Evolutionary conservation across 2,797 vertebrate genomes (phyloP).

Genomic region (Catamblyrhynchus diadema): DNA sequence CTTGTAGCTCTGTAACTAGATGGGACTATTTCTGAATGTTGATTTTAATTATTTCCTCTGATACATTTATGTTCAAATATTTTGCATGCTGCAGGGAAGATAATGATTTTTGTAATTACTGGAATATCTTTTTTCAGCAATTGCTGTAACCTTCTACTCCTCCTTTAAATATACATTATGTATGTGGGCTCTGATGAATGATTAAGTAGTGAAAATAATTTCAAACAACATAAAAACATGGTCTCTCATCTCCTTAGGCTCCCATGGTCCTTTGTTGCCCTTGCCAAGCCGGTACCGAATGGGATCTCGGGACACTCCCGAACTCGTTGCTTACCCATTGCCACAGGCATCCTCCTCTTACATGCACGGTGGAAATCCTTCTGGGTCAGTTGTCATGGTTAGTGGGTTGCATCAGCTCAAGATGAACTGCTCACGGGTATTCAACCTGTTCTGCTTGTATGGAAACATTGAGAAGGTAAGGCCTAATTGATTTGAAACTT

Average conservation of each 20-base stretch:
- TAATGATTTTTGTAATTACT: not conserved
- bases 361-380: constrained; percentile 82
- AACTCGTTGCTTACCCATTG: constrained; percentile 91
- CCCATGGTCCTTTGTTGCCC: constrained; percentile 90
- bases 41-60: not conserved
- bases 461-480: constrained; percentile 97
- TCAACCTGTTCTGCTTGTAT: constrained; percentile 97
- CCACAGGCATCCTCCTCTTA: constrained; percentile 89
- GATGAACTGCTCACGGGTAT: constrained; percentile 97
- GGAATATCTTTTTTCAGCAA: not conserved
- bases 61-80: not conserved
- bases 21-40: not conserved
- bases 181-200: not conserved
- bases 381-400: constrained; percentile 96
- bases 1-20: not conserved
- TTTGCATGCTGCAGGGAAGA: not conserved
- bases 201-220: not conserved
- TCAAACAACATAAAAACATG: not conserved
- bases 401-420: constrained; percentile 92
- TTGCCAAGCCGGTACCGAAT: constrained; percentile 91
- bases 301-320: constrained; percentile 87
- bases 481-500: not conserved
- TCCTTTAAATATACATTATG: not conserved
- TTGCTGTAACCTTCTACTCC: not conserved
- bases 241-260: constrained; percentile 75